A percentile compares a stretch with the other conserved stretches of the same genome.
phyloP scores from a whole-genome alignment of 2,797 vertebrate genomes.

The Anguilla megastoma region DNA sequence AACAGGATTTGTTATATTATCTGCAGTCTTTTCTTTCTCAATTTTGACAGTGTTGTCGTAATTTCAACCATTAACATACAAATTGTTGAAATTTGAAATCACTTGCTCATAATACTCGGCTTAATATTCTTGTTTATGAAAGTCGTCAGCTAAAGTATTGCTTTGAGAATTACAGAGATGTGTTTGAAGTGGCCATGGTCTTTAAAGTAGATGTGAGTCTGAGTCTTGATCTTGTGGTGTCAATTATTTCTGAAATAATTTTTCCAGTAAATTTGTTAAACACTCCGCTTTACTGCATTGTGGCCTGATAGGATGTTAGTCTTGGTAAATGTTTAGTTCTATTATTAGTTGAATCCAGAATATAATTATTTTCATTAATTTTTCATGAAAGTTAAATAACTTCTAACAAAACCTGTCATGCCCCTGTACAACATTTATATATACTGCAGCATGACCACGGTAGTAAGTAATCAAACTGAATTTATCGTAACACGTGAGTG shows the following conservation, averaged over 20 bases:
- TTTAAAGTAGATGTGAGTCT: not conserved
- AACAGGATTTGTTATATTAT: conserved; percentile 21
- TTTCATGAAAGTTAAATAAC: no score
- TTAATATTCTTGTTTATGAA: not conserved
- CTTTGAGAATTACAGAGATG: not conserved
- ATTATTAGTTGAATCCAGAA: no score
- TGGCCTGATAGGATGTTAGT: no score
- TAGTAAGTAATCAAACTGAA: no score
- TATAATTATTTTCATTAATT: no score
- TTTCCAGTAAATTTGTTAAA: no score
- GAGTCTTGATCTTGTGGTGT: not conserved
- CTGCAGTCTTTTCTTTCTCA: conserved; percentile 5
- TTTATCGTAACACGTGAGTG: no score
- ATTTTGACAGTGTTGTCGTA: conserved; percentile 22
- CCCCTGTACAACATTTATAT: no score
- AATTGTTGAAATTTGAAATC: not conserved
- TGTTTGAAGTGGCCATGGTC: not conserved
- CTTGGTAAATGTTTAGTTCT: no score
- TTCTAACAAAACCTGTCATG: no score
- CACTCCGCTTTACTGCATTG: no score
- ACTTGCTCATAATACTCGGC: not conserved
- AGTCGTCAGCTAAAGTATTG: not conserved
- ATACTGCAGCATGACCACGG: no score
- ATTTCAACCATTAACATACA: not conserved
- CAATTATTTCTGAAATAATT: not conserved